Conservation (phyloP, 2,888 invertebrate genomes). For the Temnothorax rugatulus region DNA sequence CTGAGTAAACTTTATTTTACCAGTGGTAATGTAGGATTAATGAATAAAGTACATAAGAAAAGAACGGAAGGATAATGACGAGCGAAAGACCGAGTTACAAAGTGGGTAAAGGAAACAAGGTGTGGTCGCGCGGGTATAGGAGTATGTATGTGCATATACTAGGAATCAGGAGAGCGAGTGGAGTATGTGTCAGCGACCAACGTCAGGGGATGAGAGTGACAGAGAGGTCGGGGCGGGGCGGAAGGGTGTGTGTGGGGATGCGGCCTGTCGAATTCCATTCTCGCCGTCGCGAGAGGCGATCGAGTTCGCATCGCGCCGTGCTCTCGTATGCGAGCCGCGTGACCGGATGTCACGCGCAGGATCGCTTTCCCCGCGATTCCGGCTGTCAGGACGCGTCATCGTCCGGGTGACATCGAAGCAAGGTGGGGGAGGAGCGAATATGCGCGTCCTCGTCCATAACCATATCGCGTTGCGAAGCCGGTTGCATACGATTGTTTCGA, state of each 20-base stretch:
- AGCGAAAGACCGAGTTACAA: background rate
- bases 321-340: constrained; percentile 64
- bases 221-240: constrained; percentile 16
- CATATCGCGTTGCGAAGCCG: constrained; percentile 34
- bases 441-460: constrained; percentile 54
- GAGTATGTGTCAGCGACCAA: constrained; percentile 34
- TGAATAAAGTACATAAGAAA: background rate
- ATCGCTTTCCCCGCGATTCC: constrained; percentile 72
- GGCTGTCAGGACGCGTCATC: constrained; percentile 71
- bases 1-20: background rate
- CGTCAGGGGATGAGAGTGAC: constrained; percentile 36
- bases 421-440: constrained; percentile 59
- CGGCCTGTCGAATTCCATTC: constrained; percentile 74
- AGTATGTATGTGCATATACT: background rate
- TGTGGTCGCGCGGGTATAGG: background rate
- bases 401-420: constrained; percentile 68
- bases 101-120: background rate
- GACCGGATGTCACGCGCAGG: constrained; percentile 75
- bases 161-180: background rate
- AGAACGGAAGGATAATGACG: background rate
- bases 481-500: constrained; percentile 31
- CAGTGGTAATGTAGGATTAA: background rate
- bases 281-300: constrained; percentile 60
- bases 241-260: constrained; percentile 38
- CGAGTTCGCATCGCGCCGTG: constrained; percentile 57